Evolutionary conservation across 1,140 invertebrate species (phyloP), one percentile per base, ranked within the genome.

Genomic region (Sycophaga agraensis): DNA sequence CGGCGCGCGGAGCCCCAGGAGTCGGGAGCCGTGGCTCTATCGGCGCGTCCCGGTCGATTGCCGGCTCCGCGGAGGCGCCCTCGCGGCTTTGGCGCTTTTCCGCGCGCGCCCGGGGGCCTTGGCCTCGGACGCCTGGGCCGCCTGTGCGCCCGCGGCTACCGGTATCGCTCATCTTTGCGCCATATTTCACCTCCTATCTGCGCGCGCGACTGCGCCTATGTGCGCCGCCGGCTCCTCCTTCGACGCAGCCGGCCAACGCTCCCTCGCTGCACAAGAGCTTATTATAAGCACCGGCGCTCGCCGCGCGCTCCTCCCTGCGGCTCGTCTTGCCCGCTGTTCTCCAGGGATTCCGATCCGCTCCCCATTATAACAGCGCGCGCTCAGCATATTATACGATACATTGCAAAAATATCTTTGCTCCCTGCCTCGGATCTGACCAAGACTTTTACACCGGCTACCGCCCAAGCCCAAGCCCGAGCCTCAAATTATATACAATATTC

Each of bases 121-220:
- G 11, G 8, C 28, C 48, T 40, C 4, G 9, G n/a, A 19, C 14
- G n/a, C 19, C 58, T 59, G 48, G 31, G 50, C 39, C 24, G 55
- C 22, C 34, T 63, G 66, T 63, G 58, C 34, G 49, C 64, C 65
- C 46, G 57, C 45, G 65, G 64, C 69, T 71, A 70, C 70, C 51
- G 67, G 66, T 73, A 73, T 73, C 70, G 69, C 67, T 72, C 73
- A 73, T 75, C 72, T 73, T 65, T 60, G 67, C 59, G 67, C 70
- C 66, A 73, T 75, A 75, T 75, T 75, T 75, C 73, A 73, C 67
- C 68, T 63, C 67, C 72, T 75, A 75, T 75, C 73, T 71, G 59
- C 68, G 70, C 70, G 68, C 68, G 66, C 58, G 67, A 66, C 67
- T 69, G 68, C 70, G 68, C 69, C 69, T 72, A 69, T 72, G 69